Percentiles rank a stretch among this genome's conserved stretches.
phyloP scores from a whole-genome alignment of 2,113 vertebrate species.

The Dicentrarchus labrax region DNA sequence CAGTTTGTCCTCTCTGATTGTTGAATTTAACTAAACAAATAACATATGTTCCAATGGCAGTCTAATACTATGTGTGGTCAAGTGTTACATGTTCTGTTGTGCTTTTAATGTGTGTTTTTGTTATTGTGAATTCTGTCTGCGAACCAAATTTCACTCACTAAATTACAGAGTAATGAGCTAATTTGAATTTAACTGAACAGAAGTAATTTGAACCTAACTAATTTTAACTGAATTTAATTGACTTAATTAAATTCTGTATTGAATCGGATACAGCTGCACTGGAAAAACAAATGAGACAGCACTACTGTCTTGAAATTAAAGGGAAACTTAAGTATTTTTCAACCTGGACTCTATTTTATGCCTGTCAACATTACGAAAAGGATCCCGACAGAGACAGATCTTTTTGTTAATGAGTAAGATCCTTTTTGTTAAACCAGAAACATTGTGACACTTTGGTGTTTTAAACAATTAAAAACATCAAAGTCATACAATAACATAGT shows the following conservation, averaged over 20 bases:
- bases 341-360: too few species aligned
- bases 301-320: not conserved
- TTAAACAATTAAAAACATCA: too few species aligned
- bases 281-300: not conserved
- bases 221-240: slow-evolving; percentile 11
- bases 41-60: not conserved
- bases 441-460: too few species aligned
- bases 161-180: slow-evolving; percentile 10
- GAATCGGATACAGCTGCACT: slow-evolving; percentile 30
- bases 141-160: not conserved
- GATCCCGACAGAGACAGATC: too few species aligned
- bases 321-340: too few species aligned
- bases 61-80: not conserved
- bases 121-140: not conserved
- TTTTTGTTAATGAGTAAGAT: too few species aligned
- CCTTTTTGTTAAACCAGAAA: too few species aligned
- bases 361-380: too few species aligned
- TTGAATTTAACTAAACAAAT: not conserved
- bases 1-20: not conserved
- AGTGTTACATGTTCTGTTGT: slow-evolving; percentile 3
- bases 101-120: not conserved
- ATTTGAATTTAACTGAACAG: slow-evolving; percentile 22
- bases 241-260: not conserved
- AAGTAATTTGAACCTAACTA: slow-evolving; percentile 3
- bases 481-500: too few species aligned